These are phyloP conservation scores for Amiota communis DNA, from an alignment of 2,888 invertebrate species.

Conservation along the genomic window DNA sequence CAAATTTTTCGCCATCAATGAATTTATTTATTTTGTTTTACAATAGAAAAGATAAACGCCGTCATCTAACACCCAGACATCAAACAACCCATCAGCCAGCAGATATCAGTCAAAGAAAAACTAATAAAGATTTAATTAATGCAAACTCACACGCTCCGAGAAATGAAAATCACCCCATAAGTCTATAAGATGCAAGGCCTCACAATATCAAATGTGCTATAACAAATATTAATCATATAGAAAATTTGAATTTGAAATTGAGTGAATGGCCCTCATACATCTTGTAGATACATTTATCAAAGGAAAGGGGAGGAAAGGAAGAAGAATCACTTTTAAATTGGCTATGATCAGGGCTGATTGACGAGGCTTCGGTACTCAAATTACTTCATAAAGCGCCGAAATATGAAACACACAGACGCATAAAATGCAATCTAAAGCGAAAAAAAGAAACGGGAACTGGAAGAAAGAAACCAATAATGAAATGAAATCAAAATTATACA, in stretches of 20 bases:
- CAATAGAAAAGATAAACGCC: not conserved
- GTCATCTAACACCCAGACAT: not conserved
- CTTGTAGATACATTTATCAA: not conserved
- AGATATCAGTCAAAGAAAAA: not conserved
- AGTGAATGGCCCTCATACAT: constrained; percentile 19
- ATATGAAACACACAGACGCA: constrained; percentile 17
- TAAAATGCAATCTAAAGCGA: constrained; percentile 2
- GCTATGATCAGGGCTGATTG: constrained; percentile 20
- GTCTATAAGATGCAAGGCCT: too few species aligned
- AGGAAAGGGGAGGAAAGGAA: not conserved
- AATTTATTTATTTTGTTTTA: constrained; percentile 43
- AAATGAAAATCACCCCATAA: too few species aligned
- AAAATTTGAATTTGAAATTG: constrained; percentile 29
- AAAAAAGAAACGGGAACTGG: constrained; percentile 2
- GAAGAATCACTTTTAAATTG: constrained; percentile 24
- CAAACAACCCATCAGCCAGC: not conserved
- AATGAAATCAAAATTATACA: not conserved
- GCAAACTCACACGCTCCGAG: constrained; percentile 1
- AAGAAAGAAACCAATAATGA: not conserved
- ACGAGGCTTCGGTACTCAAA: not conserved
- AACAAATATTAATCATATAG: constrained; percentile 15
- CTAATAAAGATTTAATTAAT: constrained; percentile 26
- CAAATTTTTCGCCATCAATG: constrained; percentile 55
- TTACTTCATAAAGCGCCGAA: not conserved
- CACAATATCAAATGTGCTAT: not conserved